A percentile compares a stretch with the other conserved stretches of the same genome.
Conservation (phyloP, 2,113 vertebrate genomes). For the Equus przewalskii region DNA sequence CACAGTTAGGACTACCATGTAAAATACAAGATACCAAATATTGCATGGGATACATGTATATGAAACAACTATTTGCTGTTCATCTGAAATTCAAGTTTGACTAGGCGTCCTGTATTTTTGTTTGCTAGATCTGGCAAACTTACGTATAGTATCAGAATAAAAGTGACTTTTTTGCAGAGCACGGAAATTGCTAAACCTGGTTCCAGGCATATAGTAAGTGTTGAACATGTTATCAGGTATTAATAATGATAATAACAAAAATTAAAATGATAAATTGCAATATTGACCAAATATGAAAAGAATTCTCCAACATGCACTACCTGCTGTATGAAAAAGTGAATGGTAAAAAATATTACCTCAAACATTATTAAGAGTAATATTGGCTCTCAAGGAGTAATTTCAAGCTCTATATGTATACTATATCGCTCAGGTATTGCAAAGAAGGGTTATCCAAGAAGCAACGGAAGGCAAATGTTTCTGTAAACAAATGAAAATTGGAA, state of each 20-base stretch:
- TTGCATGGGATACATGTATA: background rate
- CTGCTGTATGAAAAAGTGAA: background rate
- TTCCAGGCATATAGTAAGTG: background rate
- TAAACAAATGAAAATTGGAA: conserved; percentile 11
- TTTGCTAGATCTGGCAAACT: background rate
- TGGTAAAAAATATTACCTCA: background rate
- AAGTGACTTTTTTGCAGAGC: background rate
- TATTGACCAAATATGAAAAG: background rate
- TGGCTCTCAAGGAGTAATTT: background rate
- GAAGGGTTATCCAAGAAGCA: background rate
- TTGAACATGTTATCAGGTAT: background rate
- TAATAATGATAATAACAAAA: background rate
- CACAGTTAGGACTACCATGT: background rate
- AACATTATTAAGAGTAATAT: background rate
- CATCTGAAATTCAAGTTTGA: background rate
- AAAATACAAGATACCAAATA: background rate
- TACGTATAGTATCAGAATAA: background rate
- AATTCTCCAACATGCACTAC: background rate
- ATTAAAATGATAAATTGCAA: background rate
- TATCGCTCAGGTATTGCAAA: background rate
- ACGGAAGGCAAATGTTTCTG: background rate
- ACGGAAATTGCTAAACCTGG: background rate
- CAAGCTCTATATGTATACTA: background rate
- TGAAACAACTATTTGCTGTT: background rate
- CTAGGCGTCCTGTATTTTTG: background rate